A percentile compares a stretch with the other conserved stretches of the same genome.
Evolutionary conservation across 2,113 vertebrate genomes (phyloP).

Genomic region (Melanerpes aurifrons): DNA sequence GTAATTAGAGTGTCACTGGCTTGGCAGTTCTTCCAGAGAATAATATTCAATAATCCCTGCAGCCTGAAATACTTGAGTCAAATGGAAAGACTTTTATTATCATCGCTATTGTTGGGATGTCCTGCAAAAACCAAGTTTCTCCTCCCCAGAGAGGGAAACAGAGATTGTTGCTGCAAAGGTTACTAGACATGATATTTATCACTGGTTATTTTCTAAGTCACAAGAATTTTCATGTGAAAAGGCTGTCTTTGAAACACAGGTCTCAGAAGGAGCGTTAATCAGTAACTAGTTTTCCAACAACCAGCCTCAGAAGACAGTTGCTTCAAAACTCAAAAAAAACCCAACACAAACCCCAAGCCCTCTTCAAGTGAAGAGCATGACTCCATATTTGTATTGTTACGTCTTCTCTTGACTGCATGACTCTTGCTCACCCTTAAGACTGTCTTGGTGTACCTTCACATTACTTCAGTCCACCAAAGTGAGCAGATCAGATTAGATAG

Average conservation of each 20-base stretch:
- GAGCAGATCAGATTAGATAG: neutral
- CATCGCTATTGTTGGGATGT: neutral
- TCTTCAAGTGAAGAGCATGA: neutral
- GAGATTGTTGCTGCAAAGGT: neutral
- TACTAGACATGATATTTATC: neutral
- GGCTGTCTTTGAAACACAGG: neutral
- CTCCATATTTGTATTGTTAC: neutral
- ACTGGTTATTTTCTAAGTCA: neutral
- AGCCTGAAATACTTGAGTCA: neutral
- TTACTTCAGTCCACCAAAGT: neutral
- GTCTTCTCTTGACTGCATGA: neutral
- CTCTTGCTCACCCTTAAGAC: neutral
- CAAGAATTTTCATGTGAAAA: neutral
- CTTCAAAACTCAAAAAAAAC: neutral
- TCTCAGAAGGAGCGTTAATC: neutral
- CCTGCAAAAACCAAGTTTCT: neutral
- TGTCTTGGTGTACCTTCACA: neutral
- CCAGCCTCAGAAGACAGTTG: neutral
- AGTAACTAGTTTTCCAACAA: neutral
- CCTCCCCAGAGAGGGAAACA: neutral
- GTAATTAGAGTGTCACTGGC: neutral
- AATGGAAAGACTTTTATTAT: neutral
- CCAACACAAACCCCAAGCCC: neutral
- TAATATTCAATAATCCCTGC: slow-evolving; percentile 1
- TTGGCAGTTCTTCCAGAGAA: neutral